A percentile compares a stretch with the other conserved stretches of the same genome.
These are phyloP conservation scores for Elaphurus davidianus DNA, from an alignment of 2,113 vertebrate species.

Conservation along the genomic window DNA sequence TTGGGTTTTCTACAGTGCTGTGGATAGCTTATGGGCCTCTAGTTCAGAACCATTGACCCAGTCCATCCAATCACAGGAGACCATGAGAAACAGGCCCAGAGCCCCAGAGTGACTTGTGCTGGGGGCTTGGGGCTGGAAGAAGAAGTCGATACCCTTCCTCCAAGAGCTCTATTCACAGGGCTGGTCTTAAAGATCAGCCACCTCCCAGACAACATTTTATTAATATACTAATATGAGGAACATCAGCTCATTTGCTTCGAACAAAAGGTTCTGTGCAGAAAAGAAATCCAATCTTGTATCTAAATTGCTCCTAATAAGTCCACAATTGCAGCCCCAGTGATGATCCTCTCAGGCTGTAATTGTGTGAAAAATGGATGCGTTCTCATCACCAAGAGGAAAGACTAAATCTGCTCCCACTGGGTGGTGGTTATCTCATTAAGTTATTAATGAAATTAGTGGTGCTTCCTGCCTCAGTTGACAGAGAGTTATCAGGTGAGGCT, in stretches of 20 bases:
- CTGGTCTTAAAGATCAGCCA: neutral
- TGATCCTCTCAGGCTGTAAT: constrained; percentile 42
- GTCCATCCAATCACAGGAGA: neutral
- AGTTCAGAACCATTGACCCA: neutral
- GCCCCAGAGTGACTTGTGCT: neutral
- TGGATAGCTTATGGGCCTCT: neutral
- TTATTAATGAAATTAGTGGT: constrained; percentile 63
- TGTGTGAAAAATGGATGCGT: constrained; percentile 54
- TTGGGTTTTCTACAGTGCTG: neutral
- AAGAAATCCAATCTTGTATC: constrained; percentile 57
- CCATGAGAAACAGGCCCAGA: neutral
- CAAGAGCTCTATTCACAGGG: neutral
- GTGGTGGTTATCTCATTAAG: constrained; percentile 52
- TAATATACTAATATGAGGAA: constrained; percentile 22
- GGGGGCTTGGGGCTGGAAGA: neutral
- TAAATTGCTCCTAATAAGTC: constrained; percentile 65
- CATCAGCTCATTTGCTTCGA: constrained; percentile 58
- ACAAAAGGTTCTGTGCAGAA: constrained; percentile 56
- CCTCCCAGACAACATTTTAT: constrained; percentile 18
- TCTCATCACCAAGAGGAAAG: constrained; percentile 47
- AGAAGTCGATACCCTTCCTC: neutral
- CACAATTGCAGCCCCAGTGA: constrained; percentile 41
- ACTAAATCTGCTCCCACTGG: constrained; percentile 26
- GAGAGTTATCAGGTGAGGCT: neutral
- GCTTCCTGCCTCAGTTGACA: constrained; percentile 9